Percentiles rank a stretch among this genome's conserved stretches.
Evolutionary conservation across 2,888 invertebrate genomes (phyloP).

Genomic region (Melolontha melolontha): DNA sequence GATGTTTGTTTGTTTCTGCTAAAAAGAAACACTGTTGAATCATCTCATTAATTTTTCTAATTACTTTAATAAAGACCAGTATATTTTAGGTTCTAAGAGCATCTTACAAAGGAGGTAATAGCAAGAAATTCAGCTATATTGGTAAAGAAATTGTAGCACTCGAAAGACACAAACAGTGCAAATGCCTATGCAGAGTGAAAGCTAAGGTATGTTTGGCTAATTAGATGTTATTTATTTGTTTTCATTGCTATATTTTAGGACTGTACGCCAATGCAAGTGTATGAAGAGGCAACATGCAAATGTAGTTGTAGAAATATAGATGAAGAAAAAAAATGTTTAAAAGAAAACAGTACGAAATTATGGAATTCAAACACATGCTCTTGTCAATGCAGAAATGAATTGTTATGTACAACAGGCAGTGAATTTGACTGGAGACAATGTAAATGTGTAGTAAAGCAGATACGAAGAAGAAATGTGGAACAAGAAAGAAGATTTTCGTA

Average conservation of each 20-base stretch:
- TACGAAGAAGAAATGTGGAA: constrained; percentile 50
- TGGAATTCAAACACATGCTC: constrained; percentile 74
- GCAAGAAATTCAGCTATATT: constrained; percentile 58
- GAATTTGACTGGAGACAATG: constrained; percentile 71
- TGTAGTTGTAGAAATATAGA: constrained; percentile 74
- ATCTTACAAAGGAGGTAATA: constrained; percentile 16
- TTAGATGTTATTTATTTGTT: constrained; percentile 18
- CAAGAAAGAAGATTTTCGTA: constrained; percentile 18
- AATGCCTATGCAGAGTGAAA: constrained; percentile 72
- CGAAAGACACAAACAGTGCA: constrained; percentile 73
- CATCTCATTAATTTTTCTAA: too few relatives aligned
- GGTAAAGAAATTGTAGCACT: constrained; percentile 68
- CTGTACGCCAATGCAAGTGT: constrained; percentile 72
- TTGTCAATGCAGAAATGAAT: constrained; percentile 70
- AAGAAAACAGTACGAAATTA: constrained; percentile 66
- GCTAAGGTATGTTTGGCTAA: constrained; percentile 67
- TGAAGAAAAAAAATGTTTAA: constrained; percentile 71
- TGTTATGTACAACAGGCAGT: constrained; percentile 73
- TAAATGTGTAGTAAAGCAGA: constrained; percentile 64
- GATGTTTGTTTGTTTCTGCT: too few relatives aligned
- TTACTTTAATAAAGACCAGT: background rate
- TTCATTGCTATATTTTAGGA: constrained; percentile 62
- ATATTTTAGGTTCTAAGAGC: constrained; percentile 16
- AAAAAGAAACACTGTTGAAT: too few relatives aligned
- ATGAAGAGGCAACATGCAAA: constrained; percentile 69